A percentile compares a stretch with the other conserved stretches of the same genome.
Conservation (phyloP, 2,888 invertebrate species). For the Nomada fucata region DNA sequence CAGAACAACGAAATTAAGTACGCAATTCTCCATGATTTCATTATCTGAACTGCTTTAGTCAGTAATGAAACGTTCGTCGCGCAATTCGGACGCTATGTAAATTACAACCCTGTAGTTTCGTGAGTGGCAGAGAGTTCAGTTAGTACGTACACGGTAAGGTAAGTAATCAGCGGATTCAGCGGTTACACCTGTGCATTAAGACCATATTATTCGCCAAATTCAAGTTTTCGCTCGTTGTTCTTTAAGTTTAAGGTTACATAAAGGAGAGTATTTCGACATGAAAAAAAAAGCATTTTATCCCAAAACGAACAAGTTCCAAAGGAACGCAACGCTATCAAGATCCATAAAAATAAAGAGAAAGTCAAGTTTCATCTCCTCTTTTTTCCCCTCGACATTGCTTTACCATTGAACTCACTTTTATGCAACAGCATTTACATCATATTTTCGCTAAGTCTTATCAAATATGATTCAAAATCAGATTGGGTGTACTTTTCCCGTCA, state of each 20-base stretch:
- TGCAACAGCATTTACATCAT: conserved; percentile 7
- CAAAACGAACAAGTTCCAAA: conserved; percentile 6
- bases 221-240: conserved; percentile 1
- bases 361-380: conserved; percentile 30
- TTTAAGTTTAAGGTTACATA: conserved; percentile 17
- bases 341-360: conserved; percentile 47
- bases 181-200: not conserved
- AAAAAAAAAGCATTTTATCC: conserved; percentile 4
- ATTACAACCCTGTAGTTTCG: too few species aligned
- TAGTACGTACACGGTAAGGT: not conserved
- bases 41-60: too few species aligned
- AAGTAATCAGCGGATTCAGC: not conserved
- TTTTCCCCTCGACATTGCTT: not conserved
- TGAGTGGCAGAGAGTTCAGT: too few species aligned
- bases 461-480: not conserved
- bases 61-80: too few species aligned
- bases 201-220: not conserved
- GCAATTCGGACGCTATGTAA: too few species aligned
- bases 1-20: too few species aligned
- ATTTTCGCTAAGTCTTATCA: not conserved
- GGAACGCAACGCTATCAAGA: conserved; percentile 1
- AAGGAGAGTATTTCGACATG: not conserved
- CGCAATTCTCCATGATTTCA: too few species aligned
- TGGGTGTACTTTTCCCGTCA: not conserved
- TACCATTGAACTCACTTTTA: conserved; percentile 27